Conservation (phyloP, 1,140 invertebrate species). For the Pemphigus obesinymphae region DNA sequence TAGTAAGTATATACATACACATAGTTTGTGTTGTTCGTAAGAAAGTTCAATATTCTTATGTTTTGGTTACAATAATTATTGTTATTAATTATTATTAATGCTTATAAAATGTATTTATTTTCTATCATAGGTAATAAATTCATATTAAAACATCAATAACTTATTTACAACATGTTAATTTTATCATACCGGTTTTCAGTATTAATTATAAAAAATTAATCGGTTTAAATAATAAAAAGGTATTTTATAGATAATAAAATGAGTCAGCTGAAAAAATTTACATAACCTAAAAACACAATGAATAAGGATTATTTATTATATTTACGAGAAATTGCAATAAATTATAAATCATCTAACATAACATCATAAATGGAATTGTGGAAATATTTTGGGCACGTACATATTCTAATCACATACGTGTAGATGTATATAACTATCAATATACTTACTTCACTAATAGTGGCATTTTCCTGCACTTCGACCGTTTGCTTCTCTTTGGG, state of each 20-base stretch:
- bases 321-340: not conserved
- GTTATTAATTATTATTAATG: no score
- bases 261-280: constrained; percentile 27
- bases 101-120: no score
- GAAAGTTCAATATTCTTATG: no score
- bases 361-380: no score
- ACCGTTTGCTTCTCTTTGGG: constrained; percentile 90
- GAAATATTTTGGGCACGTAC: not conserved
- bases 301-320: not conserved
- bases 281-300: constrained; percentile 20
- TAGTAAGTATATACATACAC: no score
- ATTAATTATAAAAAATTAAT: not conserved
- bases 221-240: not conserved
- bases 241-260: not conserved
- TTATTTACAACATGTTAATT: not conserved
- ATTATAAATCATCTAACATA: not conserved
- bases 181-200: not conserved
- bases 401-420: constrained; percentile 2
- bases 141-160: not conserved
- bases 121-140: no score
- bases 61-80: no score
- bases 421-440: not conserved
- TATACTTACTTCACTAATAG: constrained; percentile 81
- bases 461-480: constrained; percentile 77
- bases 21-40: no score